Evolutionary conservation across 2,888 invertebrate genomes (phyloP), one percentile per base, ranked within the genome.

Genomic region (Drosophila nr. fundita): DNA sequence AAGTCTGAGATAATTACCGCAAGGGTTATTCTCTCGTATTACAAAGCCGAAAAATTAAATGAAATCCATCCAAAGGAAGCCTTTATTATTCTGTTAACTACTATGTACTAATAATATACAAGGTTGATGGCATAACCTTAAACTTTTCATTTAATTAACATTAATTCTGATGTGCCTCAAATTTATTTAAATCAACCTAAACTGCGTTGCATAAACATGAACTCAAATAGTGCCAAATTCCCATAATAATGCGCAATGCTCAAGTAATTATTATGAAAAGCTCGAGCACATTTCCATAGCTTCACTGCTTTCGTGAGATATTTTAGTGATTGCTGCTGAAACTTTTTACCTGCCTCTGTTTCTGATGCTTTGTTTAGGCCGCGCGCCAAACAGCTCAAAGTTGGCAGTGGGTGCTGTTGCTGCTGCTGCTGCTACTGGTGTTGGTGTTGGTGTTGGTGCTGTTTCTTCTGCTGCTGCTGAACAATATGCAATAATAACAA

Each of bases 401-500:
- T 64, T 63, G 42, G 45, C 68, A 50, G 29, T 38, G 27, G 10
- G 53, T 54, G 59, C 60, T 27, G 36, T 4, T 29, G 71, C 42
- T 52, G 63, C 30, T 63, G 63, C 42, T 80, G 79, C 64, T 78
- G 69, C 79, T 82, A 57, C 57, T 63, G 48, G n/a, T 62, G 49
- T 10, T 45, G 30, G 6, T 45, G 50, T 6, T 50, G 49, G 3
- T 27, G 66, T 24, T 61, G 60, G 15, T 66, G 60, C 29, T 27
- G 69, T 24, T 52, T 65, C 48, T 65, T 58, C 48, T 61, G 45
- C 68, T 80, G 82, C 70, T 75, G 73, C 82, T 82, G 79, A 82
- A 87, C 87, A 89, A 89, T 89, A 89, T 87, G 89, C 87, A 87
- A 87, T 87, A 87, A 87, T 89, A 87, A 85, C 85, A 85, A 87